A percentile compares a stretch with the other conserved stretches of the same genome.
These are phyloP conservation scores for Peromyscus eremicus DNA, from an alignment of 2,797 vertebrate species.

Conservation along the genomic window DNA sequence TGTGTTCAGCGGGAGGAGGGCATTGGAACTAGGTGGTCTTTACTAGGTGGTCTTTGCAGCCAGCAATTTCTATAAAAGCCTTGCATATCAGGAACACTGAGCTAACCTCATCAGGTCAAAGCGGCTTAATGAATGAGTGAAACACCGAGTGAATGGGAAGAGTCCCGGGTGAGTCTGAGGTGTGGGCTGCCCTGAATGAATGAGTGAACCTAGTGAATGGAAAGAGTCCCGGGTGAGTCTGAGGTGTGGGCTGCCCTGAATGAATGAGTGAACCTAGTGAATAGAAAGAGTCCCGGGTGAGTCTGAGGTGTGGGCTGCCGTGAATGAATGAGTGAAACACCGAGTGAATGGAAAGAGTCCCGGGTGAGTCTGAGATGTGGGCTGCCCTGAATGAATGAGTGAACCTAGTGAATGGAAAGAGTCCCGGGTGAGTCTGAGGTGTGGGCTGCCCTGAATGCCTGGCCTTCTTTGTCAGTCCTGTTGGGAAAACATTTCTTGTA, in stretches of 20 bases:
- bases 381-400: background rate
- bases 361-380: background rate
- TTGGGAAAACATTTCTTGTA: background rate
- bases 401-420: rapidly evolving
- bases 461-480: background rate
- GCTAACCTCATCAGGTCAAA: background rate
- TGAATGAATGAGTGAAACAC: background rate
- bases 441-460: rapidly evolving
- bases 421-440: background rate
- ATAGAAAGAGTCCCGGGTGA: rapidly evolving
- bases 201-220: rapidly evolving
- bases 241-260: background rate
- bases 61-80: background rate
- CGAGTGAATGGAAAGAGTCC: rapidly evolving
- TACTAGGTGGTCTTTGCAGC: background rate
- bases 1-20: background rate
- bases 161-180: background rate
- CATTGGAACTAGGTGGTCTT: background rate
- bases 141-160: rapidly evolving
- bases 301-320: background rate
- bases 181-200: rapidly evolving
- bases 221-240: rapidly evolving
- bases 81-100: background rate
- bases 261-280: rapidly evolving
- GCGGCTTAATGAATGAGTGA: background rate